Base-by-base conservation (phyloP, 2,797 vertebrate species). In the Helicolenus hilgendorfi region DNA sequence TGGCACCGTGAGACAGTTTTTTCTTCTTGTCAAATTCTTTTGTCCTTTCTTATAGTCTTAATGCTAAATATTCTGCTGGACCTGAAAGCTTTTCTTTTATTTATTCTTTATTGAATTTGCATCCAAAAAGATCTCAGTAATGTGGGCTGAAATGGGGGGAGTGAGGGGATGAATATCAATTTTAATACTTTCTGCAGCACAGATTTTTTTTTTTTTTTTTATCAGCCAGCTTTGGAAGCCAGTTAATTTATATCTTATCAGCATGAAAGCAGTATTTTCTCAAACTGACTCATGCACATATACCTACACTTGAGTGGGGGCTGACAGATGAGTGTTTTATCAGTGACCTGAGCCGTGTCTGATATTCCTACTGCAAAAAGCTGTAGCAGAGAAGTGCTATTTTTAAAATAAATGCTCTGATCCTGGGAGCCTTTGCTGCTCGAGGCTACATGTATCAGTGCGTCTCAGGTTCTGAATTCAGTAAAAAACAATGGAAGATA, bases 1-100 rank as follows among this genome's bases (percentile, higher is more conserved):
- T 81, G 91, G 81, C 84, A 95, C 91, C 89, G 78, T 95, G 92
- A 91, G 91, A 79, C 86, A 45, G 72, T 20, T 53, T 53, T 53
- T 53, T 53, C 6, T 45, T 49, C 80, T 73, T 83, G 75, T 85
- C 84, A 74, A 68, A 84, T 45, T 58, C 24, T 67, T 14, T 14
- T n/a, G 64, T 59, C 72, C 67, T 77, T 88, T 74, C 77, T 41
- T 24, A 5, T 45, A 41, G 38, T 73, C 58, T 36, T 68, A 27
- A 74, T 70, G 70, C 62, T 79, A 63, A 89, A 84, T 93, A 84
- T 86, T 71, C 89, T 45, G 73, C 72, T 33, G 64, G 74, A 81
- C 59, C 59, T 20, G 59, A 68, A 63, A 83, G 69, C 68, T n/a
- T 38, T 58, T 79, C 67, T 81, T 76, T 77, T 35, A 18, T 56